Evolutionary conservation across 2,797 vertebrate genomes (phyloP), one percentile per base, ranked within the genome.

Genomic region (Glyptemys insculpta): DNA sequence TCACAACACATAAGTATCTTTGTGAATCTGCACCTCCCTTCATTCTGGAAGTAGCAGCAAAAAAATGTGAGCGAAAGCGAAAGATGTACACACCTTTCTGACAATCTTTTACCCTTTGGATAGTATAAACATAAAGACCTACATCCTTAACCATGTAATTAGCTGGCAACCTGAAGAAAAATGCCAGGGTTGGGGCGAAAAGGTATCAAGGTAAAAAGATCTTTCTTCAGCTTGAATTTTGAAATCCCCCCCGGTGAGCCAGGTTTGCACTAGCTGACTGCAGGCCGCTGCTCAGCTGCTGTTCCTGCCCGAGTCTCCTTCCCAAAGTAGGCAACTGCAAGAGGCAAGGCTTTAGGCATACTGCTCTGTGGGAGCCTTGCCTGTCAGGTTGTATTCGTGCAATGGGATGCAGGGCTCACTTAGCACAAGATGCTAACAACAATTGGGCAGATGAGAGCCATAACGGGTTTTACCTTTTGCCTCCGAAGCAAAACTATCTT

Each of bases 401-500:
- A 50, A 14, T 23, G 49, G 31, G 49, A 5, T 41, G 86, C 81
- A 96, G 88, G 93, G 81, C 72, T 85, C 79, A 91, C 87, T 82
- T 18, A 59, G 53, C 57, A 59, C 57, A 57, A 76, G 74, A 5
- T 56, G 62, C 93, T 82, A 88, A 93, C 62, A 93, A 87, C 87
- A 87, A 91, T 53, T 74, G 87, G 87, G 89, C 29, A 89, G 76
- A 50, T 89, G 47, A 72, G 81, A 92, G 85, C 92, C 80, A 86
- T 90, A 91, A 74, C 85, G 91, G 92, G 44, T 83, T 96, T 93
- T 86, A 44, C 62, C 90, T 65, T 65, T 65, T 65, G 34, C 34
- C 16, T n/a, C 34, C 4, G 4, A 65, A 65, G 12, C 57, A 59
- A 1, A 86, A 88, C 81, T 94, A 89, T 84, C 86, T 41, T 85